Conservation (phyloP, 2,888 invertebrate species). For the Drosophila acutilabella region DNA sequence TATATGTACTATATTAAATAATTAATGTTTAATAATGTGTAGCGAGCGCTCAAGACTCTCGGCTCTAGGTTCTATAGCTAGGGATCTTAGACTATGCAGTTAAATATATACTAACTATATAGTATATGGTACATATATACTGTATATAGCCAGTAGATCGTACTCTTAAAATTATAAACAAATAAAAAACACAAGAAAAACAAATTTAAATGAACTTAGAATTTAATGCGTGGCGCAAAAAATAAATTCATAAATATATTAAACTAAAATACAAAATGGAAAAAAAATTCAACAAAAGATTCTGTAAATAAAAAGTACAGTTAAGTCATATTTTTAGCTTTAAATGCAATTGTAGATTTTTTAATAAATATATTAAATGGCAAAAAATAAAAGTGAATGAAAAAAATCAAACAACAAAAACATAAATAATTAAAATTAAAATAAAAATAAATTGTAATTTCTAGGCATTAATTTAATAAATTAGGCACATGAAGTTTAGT, state of each 20-base stretch:
- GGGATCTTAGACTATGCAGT: conserved; percentile 59
- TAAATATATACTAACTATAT: conserved; percentile 26
- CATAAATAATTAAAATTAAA: conserved; percentile 40
- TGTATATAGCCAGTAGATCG: conserved; percentile 77
- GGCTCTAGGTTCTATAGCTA: conserved; percentile 73
- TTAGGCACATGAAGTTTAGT: conserved; percentile 78
- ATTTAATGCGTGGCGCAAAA: conserved; percentile 69
- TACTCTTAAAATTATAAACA: conserved; percentile 69
- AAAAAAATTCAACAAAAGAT: conserved; percentile 22
- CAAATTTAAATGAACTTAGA: conserved; percentile 40
- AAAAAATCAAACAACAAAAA: conserved; percentile 36
- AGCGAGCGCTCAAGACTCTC: conserved; percentile 46
- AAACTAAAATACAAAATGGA: conserved; percentile 41
- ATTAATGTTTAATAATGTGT: conserved; percentile 29
- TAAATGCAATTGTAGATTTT: conserved; percentile 83
- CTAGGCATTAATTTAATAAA: conserved; percentile 71
- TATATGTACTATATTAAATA: conserved; percentile 19
- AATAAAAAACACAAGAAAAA: conserved; percentile 39
- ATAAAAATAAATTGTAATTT: conserved; percentile 65
- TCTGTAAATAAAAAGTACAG: conserved; percentile 83
- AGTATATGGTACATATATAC: conserved; percentile 35
- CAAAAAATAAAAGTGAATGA: conserved; percentile 5
- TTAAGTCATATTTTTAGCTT: conserved; percentile 85
- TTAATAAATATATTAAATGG: conserved; percentile 53
- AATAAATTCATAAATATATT: conserved; percentile 18